Evolutionary conservation across 2,113 vertebrate genomes (phyloP), one percentile per base, ranked within the genome.

Genomic region (Otocyon megalotis): DNA sequence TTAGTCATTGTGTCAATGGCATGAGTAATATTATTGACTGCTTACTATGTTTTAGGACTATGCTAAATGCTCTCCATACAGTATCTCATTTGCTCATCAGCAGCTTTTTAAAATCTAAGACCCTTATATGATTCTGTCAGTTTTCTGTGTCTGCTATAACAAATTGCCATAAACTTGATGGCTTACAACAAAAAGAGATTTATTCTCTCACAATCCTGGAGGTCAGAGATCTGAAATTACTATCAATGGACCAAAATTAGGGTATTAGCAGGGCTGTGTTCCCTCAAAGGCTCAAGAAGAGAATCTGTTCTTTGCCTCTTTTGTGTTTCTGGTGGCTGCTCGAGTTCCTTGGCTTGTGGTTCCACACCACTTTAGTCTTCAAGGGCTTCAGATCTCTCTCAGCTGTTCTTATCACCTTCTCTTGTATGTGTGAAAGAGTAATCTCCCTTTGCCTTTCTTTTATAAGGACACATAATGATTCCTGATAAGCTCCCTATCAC

Each of bases 51-150:
- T 94, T 94, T 24, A 79, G 69, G 63, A 35, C 76, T 87, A 9
- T 82, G 26, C 48, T 76, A 32, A 89, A 54, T 77, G 60, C 5
- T 95, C 4, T 69, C 80, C 11, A 43, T 11, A 56, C 8, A 35
- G 67, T 65, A 77, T 69, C 4, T 87, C 48, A 82, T n/a, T 92
- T 92, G 58, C 48, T 86, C 15, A 74, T 92, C 83, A 56, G 67
- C 26, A 93, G 30, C 28, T 76, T 82, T 96, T 88, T 82, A 54
- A 94, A 89, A 53, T 88, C 24, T 77, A 88, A 93, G 96, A 63
- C 77, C 35, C n/a, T 67, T 82, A 16, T 53, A 48, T 90, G 48
- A 35, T 87, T 85, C 5, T 62, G 5, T 89, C 93, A 50, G 32
- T 94, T 95, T 94, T 71, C 53, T 74, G 9, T 90, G 56, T 35